Conservation (phyloP, 2,888 invertebrate species). For the Caenorhabditis angaria region DNA sequence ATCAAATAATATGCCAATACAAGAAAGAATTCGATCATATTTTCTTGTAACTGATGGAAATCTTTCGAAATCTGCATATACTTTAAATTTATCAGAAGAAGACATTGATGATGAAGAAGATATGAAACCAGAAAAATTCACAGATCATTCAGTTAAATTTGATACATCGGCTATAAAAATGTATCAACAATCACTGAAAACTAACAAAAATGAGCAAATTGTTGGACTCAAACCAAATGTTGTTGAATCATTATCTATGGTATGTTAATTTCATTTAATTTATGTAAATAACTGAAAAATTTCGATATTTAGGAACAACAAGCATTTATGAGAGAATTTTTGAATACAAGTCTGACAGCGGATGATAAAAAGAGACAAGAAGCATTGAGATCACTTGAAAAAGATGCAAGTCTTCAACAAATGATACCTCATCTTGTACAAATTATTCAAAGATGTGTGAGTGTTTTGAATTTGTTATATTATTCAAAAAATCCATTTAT, state of each 20-base stretch:
- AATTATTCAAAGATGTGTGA: conserved; percentile 7
- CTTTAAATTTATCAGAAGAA: conserved; percentile 9
- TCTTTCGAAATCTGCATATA: conserved; percentile 21
- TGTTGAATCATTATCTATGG: conserved; percentile 37
- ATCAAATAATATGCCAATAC: neutral
- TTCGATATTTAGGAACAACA: conserved; percentile 49
- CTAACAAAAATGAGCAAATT: conserved; percentile 30
- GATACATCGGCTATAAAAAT: neutral
- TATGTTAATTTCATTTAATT: neutral
- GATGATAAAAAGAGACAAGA: conserved; percentile 45
- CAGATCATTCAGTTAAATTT: neutral
- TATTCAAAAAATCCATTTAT: too few species aligned
- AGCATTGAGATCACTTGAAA: conserved; percentile 50
- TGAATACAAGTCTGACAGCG: conserved; percentile 53
- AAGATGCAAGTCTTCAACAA: conserved; percentile 52
- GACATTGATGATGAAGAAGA: conserved; percentile 38
- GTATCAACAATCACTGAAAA: conserved; percentile 27
- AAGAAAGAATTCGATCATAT: conserved; percentile 12
- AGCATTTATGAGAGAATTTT: conserved; percentile 51
- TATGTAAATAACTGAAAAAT: neutral
- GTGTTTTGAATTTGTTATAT: too few species aligned
- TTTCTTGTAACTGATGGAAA: conserved; percentile 46
- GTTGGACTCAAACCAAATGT: conserved; percentile 38
- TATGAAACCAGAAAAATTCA: neutral
- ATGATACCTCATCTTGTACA: neutral